Percentiles rank a stretch among this genome's conserved stretches.
phyloP scores from a whole-genome alignment of 1,140 invertebrate species.

The Sweltsa coloradensis region DNA sequence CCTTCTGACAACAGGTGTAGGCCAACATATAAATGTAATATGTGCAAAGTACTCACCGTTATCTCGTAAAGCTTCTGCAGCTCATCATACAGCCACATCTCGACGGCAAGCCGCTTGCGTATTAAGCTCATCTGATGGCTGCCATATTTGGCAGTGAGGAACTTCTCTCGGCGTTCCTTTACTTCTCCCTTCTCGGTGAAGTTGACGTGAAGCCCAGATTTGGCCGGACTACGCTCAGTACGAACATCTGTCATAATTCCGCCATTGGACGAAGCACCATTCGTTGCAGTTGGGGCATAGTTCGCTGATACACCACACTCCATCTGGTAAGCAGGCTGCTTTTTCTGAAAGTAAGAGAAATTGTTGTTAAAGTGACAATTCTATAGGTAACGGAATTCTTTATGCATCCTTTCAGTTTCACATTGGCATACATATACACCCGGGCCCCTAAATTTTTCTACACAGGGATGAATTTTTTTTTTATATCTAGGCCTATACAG shows the following conservation, averaged over 20 bases:
- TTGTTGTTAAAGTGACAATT: no score
- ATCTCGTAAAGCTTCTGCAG: constrained; percentile 79
- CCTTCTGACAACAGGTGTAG: no score
- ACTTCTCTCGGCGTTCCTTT: constrained; percentile 81
- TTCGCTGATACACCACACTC: constrained; percentile 19
- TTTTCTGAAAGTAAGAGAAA: no score
- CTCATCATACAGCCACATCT: constrained; percentile 96
- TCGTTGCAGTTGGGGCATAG: constrained; percentile 11
- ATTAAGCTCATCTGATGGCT: constrained; percentile 95
- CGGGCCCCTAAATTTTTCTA: no score
- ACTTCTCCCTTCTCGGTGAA: constrained; percentile 78
- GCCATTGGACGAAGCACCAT: constrained; percentile 8
- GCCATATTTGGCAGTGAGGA: constrained; percentile 92
- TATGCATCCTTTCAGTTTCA: no score
- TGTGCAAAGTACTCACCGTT: constrained; percentile 46
- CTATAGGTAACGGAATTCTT: no score
- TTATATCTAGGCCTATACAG: no score
- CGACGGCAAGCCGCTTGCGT: constrained; percentile 82
- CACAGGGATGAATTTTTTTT: no score
- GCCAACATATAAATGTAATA: no score
- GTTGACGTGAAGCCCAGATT: constrained; percentile 71
- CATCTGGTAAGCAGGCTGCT: constrained; percentile 13
- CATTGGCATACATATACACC: no score
- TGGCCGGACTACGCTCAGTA: constrained; percentile 58
- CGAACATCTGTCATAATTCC: constrained; percentile 11